Base-by-base conservation (phyloP, 2,797 vertebrate species). In the Chrosomus eos region DNA sequence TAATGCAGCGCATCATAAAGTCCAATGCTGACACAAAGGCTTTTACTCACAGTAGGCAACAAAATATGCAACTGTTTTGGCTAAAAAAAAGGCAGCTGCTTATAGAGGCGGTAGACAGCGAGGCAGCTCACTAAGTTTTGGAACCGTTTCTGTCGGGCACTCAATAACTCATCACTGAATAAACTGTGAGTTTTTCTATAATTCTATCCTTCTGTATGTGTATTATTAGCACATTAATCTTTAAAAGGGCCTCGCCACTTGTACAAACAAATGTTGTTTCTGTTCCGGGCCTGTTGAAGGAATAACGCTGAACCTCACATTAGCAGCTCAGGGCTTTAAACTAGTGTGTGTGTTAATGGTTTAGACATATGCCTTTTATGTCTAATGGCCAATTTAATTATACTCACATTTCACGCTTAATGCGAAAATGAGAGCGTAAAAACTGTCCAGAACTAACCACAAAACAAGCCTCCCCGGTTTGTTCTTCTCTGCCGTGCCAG, bases 231-330 rank as follows among this genome's bases (percentile, higher is more conserved):
- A 62, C 76, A 85, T 85, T 80, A 10, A 38, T 85, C 83, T 84
- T 80, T 62, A 26, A 73, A 80, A 62, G 83, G 55, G 23, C 72
- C n/a, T 85, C 11, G 26, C 68, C 67, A 73, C 76, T 85, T 85
- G 83, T 80, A 85, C 68, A 85, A 85, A 80, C 76, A 80, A 79
- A 85, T 73, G 31, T 48, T 85, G 76, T 80, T 85, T 84, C 67
- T 80, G 53, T 85, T 80, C 80, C 76, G 72, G 55, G 31, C 40
- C 55, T 80, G 67, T 73, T 73, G 83, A 80, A 51, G 75, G 67
- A 85, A 80, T 72, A 80, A 62, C 55, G 7, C 40, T 51, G 79
- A 72, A 53, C 53, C 76, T 80, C 75, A 40, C 77, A 72, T 84
- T 84, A 84, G 38, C 66, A 68, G 81, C 72, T 76, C 21, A 18